phyloP scores from a whole-genome alignment of 2,113 vertebrate genomes.

The Gallinago jamesoni region DNA sequence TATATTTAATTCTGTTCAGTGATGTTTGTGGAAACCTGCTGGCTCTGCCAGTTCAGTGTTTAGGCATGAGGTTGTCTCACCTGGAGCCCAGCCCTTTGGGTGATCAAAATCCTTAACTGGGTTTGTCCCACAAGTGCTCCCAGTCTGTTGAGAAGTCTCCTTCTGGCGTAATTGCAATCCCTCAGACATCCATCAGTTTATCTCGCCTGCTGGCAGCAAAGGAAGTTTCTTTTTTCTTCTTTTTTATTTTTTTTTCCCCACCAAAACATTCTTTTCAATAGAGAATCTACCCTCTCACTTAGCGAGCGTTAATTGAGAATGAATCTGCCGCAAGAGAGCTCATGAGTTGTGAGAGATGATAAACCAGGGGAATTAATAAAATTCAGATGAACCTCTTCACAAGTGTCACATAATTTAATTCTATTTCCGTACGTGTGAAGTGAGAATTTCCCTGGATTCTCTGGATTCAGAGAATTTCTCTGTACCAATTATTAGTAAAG shows the following conservation, averaged over 20 bases:
- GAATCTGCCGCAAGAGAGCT: background rate
- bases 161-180: background rate
- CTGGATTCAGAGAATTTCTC: no score
- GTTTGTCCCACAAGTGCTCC: background rate
- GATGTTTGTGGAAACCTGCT: background rate
- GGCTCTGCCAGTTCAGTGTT: background rate
- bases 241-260: accelerated
- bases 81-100: background rate
- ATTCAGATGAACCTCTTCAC: background rate
- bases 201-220: background rate
- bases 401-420: background rate
- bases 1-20: background rate
- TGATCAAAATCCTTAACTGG: background rate
- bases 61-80: background rate
- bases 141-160: background rate
- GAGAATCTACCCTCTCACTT: background rate
- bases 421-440: background rate
- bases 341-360: background rate
- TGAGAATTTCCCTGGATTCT: background rate
- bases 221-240: no score
- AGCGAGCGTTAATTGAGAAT: no score
- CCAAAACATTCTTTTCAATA: background rate
- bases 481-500: background rate
- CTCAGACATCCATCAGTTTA: background rate
- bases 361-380: background rate